Evolutionary conservation across 2,888 invertebrate species (phyloP).

Genomic region (Punctoribates punctum): DNA sequence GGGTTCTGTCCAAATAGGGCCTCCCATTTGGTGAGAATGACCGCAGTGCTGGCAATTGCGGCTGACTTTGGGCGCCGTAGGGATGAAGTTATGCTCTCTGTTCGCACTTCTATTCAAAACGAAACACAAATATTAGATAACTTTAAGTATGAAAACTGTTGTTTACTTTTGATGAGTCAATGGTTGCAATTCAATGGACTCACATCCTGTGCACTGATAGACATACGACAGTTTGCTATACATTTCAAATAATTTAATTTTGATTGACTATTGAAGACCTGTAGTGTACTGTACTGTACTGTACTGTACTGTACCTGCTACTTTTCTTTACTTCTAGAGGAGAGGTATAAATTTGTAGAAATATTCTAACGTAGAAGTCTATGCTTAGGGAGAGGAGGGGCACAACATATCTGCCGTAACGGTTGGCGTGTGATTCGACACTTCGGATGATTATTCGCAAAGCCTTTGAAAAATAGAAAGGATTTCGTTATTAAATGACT

Average conservation of each 20-base stretch:
- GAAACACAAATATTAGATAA: not conserved
- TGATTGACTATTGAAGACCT: too few relatives aligned
- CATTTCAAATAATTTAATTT: conserved; percentile 2
- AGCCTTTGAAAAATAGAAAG: conserved; percentile 61
- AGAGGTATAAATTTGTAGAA: conserved; percentile 76
- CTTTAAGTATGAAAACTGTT: not conserved
- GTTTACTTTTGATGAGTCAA: conserved; percentile 41
- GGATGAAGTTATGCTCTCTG: conserved; percentile 59
- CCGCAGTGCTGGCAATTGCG: conserved; percentile 71
- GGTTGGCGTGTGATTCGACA: conserved; percentile 85
- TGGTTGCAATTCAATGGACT: conserved; percentile 38
- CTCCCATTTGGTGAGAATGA: conserved; percentile 65
- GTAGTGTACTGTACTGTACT: too few relatives aligned
- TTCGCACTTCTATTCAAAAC: not conserved
- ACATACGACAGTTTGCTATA: conserved; percentile 41
- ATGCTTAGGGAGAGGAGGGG: conserved; percentile 86
- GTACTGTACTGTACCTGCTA: not conserved
- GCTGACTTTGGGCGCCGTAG: conserved; percentile 66
- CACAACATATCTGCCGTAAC: conserved; percentile 85
- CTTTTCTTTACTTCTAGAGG: conserved; percentile 71
- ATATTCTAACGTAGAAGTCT: conserved; percentile 94
- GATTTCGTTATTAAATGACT: conserved; percentile 1
- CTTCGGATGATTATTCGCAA: conserved; percentile 85
- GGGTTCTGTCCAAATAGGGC: conserved; percentile 88
- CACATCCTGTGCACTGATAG: conserved; percentile 42